Conservation (phyloP, 2,113 vertebrate genomes). For the Polyodon spathula region DNA sequence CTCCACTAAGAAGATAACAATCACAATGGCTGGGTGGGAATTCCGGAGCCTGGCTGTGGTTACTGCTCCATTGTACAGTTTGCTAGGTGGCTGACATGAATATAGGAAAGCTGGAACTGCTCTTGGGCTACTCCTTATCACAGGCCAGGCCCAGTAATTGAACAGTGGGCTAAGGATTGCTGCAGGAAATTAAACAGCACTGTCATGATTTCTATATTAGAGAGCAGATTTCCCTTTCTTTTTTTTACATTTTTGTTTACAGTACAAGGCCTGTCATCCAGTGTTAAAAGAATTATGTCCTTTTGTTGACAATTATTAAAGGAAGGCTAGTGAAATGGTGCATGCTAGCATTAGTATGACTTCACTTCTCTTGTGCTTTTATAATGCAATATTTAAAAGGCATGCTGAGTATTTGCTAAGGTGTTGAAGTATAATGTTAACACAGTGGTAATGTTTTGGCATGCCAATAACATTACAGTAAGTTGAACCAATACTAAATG, state of each 20-base stretch:
- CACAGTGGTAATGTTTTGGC: no score
- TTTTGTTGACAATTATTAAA: no score
- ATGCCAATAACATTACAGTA: no score
- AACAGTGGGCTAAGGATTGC: not conserved
- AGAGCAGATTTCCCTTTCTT: not conserved
- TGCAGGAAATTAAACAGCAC: not conserved
- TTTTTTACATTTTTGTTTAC: not conserved
- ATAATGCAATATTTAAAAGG: no score
- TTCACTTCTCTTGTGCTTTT: no score
- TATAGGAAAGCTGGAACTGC: not conserved
- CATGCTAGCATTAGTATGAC: no score
- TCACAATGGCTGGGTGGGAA: not conserved
- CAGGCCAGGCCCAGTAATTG: not conserved
- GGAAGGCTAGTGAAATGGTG: no score
- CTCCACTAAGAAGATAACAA: not conserved
- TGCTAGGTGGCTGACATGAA: not conserved
- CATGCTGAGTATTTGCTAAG: no score
- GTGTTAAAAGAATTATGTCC: not conserved
- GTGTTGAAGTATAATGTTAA: no score
- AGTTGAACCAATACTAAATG: no score
- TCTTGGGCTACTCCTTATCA: not conserved
- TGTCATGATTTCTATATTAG: not conserved
- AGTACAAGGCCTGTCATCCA: not conserved
- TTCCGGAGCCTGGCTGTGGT: not conserved
- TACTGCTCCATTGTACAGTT: not conserved